Base-by-base conservation (phyloP, 2,797 vertebrate genomes). In the Discoglossus pictus region DNA sequence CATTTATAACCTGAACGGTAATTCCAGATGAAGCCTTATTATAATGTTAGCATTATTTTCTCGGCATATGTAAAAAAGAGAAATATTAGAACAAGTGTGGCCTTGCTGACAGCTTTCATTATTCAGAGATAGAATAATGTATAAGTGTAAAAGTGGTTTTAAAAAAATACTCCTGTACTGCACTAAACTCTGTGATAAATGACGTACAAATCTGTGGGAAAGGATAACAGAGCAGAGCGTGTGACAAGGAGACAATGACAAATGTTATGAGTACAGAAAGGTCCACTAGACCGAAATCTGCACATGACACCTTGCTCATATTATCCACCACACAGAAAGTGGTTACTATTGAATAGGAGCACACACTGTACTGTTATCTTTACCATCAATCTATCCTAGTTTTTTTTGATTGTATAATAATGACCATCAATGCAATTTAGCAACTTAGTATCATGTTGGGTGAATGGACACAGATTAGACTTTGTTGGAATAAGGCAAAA, bases 111-210 rank as follows among this genome's bases (percentile, higher is more conserved):
- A 80, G 74, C 76, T 75, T 78, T 72, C 75, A 82, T 81, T 80
- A 83, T 80, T 83, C 78, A 82, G 76, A 75, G 71, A 74, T 71
- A 75, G 75, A 79, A 77, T 73, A 74, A 74, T 74, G 73, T 66
- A 76, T 78, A 80, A 80, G 80, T 80, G 82, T 77, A 81, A 82
- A 58, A 83, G 75, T 65, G 79, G 74, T 74, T 54, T 77, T 83
- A 80, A 79, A 79, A 79, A 82, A 77, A 80, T 80, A 74, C 75
- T 79, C 81, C 79, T 81, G 77, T 79, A 79, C 86, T 79, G 77
- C 75, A 75, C 75, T 82, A 83, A 84, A 84, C 78, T 71, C 74
- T 83, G 50, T 64, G 83, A 86, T 88, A 84, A 85, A 87, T 86
- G 77, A 76, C 83, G 83, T 82, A 83, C 79, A 84, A 82, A 78